Evolutionary conservation across 1,140 invertebrate genomes (phyloP).

Genomic region (Tribolium madens): DNA sequence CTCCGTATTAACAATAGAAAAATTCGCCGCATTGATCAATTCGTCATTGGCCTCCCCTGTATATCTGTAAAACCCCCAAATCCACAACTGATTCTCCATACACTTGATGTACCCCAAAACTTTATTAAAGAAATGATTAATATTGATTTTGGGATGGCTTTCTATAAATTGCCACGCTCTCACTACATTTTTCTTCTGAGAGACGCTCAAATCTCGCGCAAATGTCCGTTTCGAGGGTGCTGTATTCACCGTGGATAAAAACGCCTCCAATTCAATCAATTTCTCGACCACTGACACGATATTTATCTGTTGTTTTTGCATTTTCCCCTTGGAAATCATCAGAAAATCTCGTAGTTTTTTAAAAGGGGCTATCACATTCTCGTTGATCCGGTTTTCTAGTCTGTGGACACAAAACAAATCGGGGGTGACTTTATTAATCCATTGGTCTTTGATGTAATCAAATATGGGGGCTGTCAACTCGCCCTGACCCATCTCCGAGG

Average conservation of each 20-base stretch:
- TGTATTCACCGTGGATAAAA: conserved; percentile 52
- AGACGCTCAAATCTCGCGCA: conserved; percentile 57
- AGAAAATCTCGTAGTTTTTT: conserved; percentile 61
- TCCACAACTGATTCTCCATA: conserved; percentile 63
- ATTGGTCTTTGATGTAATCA: conserved; percentile 55
- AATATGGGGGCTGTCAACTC: conserved; percentile 53
- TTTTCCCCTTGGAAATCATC: conserved; percentile 56
- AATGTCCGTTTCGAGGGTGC: conserved; percentile 56
- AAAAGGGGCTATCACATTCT: conserved; percentile 61
- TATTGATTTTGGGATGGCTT: conserved; percentile 61
- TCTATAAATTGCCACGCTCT: conserved; percentile 61
- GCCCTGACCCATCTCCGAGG: conserved; percentile 49
- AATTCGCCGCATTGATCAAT: conserved; percentile 57
- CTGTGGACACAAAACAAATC: conserved; percentile 61
- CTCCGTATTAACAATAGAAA: conserved; percentile 49
- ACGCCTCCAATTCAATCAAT: conserved; percentile 59
- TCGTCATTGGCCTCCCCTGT: conserved; percentile 52
- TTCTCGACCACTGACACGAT: conserved; percentile 57
- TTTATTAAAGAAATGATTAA: conserved; percentile 60
- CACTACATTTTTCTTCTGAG: conserved; percentile 61
- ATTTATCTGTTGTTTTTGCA: conserved; percentile 46
- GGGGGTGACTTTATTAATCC: conserved; percentile 60
- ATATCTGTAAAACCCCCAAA: conserved; percentile 61
- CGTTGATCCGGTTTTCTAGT: conserved; percentile 61
- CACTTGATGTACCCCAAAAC: conserved; percentile 61